Evolutionary conservation across 2,888 invertebrate genomes (phyloP).

Genomic region (Atethmia centrago): DNA sequence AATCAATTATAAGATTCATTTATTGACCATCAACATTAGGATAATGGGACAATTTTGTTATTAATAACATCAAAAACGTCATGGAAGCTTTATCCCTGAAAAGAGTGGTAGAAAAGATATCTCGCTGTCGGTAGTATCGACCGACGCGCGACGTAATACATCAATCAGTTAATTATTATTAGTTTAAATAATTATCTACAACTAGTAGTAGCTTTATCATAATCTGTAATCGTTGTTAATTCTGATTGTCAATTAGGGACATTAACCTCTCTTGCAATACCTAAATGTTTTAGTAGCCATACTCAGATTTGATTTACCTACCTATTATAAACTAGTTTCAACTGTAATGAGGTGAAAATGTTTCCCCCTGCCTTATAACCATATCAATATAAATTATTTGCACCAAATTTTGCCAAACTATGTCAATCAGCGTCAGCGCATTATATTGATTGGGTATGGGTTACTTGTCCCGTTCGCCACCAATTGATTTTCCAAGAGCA

Average conservation of each 20-base stretch:
- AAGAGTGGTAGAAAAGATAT: background rate
- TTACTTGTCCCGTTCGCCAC: background rate
- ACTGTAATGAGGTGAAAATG: background rate
- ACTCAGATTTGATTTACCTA: background rate
- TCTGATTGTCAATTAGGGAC: background rate
- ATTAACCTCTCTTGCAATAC: background rate
- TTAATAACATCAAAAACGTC: background rate
- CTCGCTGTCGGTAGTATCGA: background rate
- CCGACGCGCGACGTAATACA: background rate
- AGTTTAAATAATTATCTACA: background rate
- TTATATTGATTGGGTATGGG: background rate
- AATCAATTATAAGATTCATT: background rate
- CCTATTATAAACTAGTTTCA: background rate
- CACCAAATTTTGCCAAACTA: background rate
- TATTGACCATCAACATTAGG: background rate
- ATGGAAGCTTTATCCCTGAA: background rate
- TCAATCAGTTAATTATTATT: background rate
- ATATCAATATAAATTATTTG: background rate
- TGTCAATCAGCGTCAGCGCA: background rate
- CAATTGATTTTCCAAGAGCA: background rate
- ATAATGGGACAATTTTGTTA: constrained; percentile 1
- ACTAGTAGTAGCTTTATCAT: background rate
- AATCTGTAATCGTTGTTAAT: background rate
- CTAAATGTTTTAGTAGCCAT: background rate
- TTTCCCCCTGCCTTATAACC: background rate